These are phyloP conservation scores for Acipenser ruthenus DNA, from an alignment of 2,797 vertebrate species.

Conservation along the genomic window DNA sequence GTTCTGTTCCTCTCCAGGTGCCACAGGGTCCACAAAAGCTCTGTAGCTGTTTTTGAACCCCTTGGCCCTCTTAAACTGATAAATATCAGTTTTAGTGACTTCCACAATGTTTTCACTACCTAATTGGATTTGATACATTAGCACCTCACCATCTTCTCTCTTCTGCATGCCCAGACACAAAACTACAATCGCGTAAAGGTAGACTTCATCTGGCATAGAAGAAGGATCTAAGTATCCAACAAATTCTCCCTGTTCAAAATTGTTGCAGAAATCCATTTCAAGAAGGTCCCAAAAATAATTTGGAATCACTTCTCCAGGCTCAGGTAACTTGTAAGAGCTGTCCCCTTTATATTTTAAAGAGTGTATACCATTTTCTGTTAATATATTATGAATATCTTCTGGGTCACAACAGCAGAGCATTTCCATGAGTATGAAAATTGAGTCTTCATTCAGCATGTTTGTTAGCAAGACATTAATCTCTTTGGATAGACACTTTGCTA, in stretches of 20 bases:
- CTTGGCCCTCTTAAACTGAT: slow-evolving; percentile 27
- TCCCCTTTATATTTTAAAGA: neutral
- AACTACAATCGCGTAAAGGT: slow-evolving; percentile 28
- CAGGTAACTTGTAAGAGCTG: slow-evolving; percentile 17
- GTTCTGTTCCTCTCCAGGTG: neutral
- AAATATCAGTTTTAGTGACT: slow-evolving; percentile 30
- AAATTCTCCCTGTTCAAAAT: slow-evolving; percentile 27
- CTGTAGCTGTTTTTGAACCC: neutral
- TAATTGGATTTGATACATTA: slow-evolving; percentile 24
- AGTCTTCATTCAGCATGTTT: neutral
- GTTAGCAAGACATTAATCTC: slow-evolving; percentile 34
- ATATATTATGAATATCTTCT: slow-evolving; percentile 9
- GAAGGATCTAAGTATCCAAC: slow-evolving; percentile 29
- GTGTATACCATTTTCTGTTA: slow-evolving; percentile 23
- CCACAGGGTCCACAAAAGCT: slow-evolving; percentile 28
- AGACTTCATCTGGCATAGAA: slow-evolving; percentile 1
- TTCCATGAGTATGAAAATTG: slow-evolving; percentile 23
- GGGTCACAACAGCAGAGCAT: slow-evolving; percentile 35
- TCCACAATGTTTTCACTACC: slow-evolving; percentile 17
- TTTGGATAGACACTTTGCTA: neutral
- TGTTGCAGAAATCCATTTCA: slow-evolving; percentile 33
- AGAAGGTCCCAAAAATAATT: slow-evolving; percentile 32
- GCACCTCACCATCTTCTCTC: neutral
- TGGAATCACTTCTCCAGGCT: slow-evolving; percentile 27
- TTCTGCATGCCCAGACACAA: slow-evolving; percentile 17